Percentiles rank a stretch among this genome's conserved stretches.
These are phyloP conservation scores for Trichoplusia ni DNA, from an alignment of 1,140 invertebrate genomes.

Conservation along the genomic window DNA sequence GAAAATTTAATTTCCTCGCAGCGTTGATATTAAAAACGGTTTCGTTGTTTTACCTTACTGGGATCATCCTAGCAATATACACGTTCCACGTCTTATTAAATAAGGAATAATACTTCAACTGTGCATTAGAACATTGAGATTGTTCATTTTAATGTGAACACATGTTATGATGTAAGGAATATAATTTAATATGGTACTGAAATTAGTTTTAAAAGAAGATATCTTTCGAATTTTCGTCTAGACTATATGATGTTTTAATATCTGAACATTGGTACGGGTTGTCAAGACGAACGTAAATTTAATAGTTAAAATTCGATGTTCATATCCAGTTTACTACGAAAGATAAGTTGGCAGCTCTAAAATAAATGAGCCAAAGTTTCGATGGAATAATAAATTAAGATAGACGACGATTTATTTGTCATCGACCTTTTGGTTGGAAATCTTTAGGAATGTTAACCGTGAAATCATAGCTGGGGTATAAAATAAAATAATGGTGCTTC, in stretches of 20 bases:
- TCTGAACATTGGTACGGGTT: background rate
- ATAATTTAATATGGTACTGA: too few relatives aligned
- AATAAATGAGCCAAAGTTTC: conserved; percentile 13
- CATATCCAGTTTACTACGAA: conserved; percentile 14
- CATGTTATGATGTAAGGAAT: too few relatives aligned
- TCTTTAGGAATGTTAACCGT: conserved; percentile 13
- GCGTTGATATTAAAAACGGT: background rate
- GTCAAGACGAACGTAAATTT: conserved; percentile 13
- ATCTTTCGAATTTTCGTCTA: background rate
- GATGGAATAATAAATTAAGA: conserved; percentile 16
- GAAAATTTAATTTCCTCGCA: conserved; percentile 1
- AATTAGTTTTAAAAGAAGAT: background rate
- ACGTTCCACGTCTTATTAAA: too few relatives aligned
- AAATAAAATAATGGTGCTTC: background rate
- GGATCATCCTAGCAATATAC: too few relatives aligned
- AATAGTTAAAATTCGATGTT: conserved; percentile 14
- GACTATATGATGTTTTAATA: conserved; percentile 5
- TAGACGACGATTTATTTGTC: conserved; percentile 7
- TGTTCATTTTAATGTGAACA: too few relatives aligned
- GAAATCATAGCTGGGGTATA: background rate
- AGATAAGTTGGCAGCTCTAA: conserved; percentile 13
- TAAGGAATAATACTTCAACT: too few relatives aligned
- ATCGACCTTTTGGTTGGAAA: conserved; percentile 15
- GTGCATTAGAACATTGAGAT: too few relatives aligned
- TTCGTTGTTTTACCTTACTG: background rate